Conservation (phyloP, 2,888 invertebrate species). For the Cephus nigrinus region DNA sequence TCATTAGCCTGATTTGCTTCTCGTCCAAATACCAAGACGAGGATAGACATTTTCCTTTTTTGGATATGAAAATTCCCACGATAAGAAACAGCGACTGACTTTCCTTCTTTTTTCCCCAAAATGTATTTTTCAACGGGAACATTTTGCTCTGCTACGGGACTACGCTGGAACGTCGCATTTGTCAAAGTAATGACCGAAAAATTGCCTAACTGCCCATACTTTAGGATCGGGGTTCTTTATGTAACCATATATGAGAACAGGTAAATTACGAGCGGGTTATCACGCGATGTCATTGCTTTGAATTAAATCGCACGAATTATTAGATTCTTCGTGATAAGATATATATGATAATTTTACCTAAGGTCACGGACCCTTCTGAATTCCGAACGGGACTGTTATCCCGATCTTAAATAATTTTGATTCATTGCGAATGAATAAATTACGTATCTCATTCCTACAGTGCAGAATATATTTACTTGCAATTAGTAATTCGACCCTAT, state of each 20-base stretch:
- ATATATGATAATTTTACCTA: neutral
- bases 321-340: neutral
- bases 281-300: conserved; percentile 5
- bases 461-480: neutral
- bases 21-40: neutral
- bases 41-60: neutral
- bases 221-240: conserved; percentile 16
- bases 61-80: neutral
- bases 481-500: neutral
- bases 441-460: neutral
- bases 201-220: conserved; percentile 17
- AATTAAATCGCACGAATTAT: conserved; percentile 7
- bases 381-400: neutral
- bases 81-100: neutral
- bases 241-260: conserved; percentile 8
- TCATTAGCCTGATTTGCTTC: neutral
- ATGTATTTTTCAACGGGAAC: neutral
- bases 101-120: neutral
- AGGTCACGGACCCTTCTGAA: neutral
- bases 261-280: conserved; percentile 12
- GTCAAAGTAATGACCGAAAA: conserved; percentile 20
- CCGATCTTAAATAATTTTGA: neutral
- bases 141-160: neutral
- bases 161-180: conserved; percentile 2
- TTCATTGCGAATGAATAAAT: neutral